Percentiles rank a stretch among this genome's conserved stretches.
Evolutionary conservation across 2,888 invertebrate species (phyloP).

Genomic region (Drosophila koepferae): DNA sequence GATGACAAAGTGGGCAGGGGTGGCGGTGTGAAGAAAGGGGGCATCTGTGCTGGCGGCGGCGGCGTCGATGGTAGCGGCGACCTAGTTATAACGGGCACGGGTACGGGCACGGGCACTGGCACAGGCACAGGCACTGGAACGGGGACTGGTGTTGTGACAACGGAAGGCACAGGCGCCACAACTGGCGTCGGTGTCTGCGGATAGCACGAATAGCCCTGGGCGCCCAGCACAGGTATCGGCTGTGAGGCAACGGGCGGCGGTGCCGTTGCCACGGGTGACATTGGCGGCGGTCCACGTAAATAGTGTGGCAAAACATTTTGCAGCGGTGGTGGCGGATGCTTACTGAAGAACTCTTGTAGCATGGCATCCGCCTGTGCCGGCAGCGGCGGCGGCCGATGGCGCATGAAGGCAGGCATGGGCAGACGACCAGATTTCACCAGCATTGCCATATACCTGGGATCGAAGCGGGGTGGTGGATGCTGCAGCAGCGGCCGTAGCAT

Average conservation of each 20-base stretch:
- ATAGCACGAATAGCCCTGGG: constrained; percentile 62
- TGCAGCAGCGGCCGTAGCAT: constrained; percentile 69
- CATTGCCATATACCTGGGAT: constrained; percentile 78
- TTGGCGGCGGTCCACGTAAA: constrained; percentile 78
- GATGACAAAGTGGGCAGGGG: constrained; percentile 61
- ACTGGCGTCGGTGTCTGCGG: constrained; percentile 17
- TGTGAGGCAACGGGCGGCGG: constrained; percentile 31
- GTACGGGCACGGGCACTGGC: constrained; percentile 12
- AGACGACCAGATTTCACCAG: constrained; percentile 49
- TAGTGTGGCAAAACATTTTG: constrained; percentile 63
- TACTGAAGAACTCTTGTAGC: constrained; percentile 66
- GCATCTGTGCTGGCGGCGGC: constrained; percentile 25
- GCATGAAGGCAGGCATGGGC: constrained; percentile 53
- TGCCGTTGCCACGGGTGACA: constrained; percentile 34
- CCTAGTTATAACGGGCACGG: constrained; percentile 21
- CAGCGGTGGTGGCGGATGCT: constrained; percentile 57
- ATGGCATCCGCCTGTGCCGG: constrained; percentile 54
- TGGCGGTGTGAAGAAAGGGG: constrained; percentile 59
- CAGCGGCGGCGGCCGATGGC: constrained; percentile 68
- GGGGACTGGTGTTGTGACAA: constrained; percentile 8
- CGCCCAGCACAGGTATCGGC: constrained; percentile 68
- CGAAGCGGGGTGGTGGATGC: constrained; percentile 73
- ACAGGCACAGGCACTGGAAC: constrained; percentile 41
- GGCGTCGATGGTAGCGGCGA: constrained; percentile 28
- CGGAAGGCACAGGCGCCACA: constrained; percentile 23